Conservation (phyloP, 2,113 vertebrate genomes). For the Pitta sordida region DNA sequence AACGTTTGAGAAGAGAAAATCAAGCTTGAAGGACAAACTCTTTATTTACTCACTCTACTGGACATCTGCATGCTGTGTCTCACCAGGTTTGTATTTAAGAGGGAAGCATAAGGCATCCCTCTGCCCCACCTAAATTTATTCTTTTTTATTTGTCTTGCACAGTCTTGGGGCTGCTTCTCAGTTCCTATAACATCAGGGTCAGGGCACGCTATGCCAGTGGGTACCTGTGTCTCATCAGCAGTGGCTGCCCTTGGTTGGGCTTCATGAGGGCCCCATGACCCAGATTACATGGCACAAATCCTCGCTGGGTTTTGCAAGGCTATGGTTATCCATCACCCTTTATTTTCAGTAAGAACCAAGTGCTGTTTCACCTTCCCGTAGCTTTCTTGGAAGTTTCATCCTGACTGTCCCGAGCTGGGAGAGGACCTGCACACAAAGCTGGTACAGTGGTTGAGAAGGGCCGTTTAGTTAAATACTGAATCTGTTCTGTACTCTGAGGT, state of each 20-base stretch:
- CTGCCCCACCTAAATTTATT: neutral
- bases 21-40: neutral
- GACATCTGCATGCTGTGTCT: neutral
- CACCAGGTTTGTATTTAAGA: neutral
- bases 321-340: neutral
- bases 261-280: neutral
- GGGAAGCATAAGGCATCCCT: neutral
- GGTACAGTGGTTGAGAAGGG: neutral
- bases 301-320: neutral
- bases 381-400: neutral
- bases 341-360: neutral
- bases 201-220: fast-evolving
- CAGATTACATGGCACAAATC: neutral
- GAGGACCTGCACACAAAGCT: neutral
- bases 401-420: neutral
- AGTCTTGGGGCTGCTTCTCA: neutral
- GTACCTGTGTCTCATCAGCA: neutral
- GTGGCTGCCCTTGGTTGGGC: neutral
- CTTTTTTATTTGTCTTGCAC: neutral
- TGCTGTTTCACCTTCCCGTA: neutral
- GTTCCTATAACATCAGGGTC: neutral
- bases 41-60: neutral
- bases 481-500: neutral
- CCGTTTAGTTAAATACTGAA: neutral
- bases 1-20: neutral